Conservation (phyloP, 2,113 vertebrate genomes). For the Pycnonotus jocosus region DNA sequence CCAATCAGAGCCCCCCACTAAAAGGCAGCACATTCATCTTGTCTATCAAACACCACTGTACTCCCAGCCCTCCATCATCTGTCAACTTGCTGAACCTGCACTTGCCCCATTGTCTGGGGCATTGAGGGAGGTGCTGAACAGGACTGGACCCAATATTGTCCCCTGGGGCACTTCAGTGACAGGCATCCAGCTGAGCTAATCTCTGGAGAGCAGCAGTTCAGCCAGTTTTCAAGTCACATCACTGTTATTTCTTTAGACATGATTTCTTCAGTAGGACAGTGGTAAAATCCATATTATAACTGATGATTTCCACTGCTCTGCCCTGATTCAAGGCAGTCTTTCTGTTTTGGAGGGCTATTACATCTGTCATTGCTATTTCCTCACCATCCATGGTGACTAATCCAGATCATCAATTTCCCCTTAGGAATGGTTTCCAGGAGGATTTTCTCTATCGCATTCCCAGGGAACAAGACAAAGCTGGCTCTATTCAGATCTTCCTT, state of each 20-base stretch:
- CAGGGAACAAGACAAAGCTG: not conserved
- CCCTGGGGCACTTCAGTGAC: not conserved
- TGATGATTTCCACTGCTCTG: not conserved
- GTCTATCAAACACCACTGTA: not conserved
- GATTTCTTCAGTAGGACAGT: not conserved
- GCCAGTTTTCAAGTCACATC: not conserved
- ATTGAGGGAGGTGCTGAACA: not conserved
- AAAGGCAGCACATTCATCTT: not conserved
- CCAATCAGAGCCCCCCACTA: not conserved
- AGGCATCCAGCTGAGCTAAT: not conserved
- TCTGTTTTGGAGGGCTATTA: not conserved
- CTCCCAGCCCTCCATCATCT: not conserved
- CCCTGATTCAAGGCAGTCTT: not conserved
- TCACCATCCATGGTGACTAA: not conserved
- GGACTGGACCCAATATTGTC: not conserved
- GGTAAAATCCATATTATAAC: not conserved
- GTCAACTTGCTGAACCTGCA: not conserved
- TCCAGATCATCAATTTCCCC: not conserved
- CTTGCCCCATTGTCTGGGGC: not conserved
- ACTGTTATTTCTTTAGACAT: fast-evolving
- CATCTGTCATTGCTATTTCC: not conserved
- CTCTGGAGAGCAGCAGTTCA: not conserved
- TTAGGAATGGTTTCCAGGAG: not conserved
- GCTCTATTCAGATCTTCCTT: not conserved
- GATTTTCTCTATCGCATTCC: not conserved